Conservation (phyloP, 2,113 vertebrate genomes). For the Pimephales promelas region DNA sequence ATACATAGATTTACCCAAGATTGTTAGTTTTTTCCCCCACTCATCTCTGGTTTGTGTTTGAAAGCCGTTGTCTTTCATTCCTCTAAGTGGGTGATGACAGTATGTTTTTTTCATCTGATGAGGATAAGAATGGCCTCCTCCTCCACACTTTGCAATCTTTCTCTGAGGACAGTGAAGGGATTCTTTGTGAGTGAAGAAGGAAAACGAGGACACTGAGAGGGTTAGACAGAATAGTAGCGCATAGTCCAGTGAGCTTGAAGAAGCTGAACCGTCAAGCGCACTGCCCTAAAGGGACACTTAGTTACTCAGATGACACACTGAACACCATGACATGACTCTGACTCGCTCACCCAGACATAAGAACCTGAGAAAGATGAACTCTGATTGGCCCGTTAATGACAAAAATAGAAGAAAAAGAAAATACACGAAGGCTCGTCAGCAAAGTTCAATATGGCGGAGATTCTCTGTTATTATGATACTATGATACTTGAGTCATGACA, state of each 20-base stretch:
- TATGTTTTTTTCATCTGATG: conserved; percentile 4
- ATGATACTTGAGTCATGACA: background rate
- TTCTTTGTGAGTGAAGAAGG: conserved; percentile 32
- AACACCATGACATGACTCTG: background rate
- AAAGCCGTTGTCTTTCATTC: background rate
- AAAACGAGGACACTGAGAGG: conserved; percentile 37
- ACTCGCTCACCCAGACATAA: conserved; percentile 19
- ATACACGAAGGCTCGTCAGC: background rate
- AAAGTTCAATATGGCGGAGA: background rate
- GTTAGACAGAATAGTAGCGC: background rate
- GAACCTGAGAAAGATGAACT: conserved; percentile 10
- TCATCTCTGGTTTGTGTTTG: background rate
- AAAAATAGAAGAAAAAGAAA: background rate
- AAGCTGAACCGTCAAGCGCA: conserved; percentile 17
- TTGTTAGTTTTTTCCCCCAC: background rate
- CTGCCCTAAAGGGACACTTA: conserved; percentile 33
- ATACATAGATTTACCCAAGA: background rate
- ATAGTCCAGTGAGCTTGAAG: conserved; percentile 31
- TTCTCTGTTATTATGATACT: background rate
- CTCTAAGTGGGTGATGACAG: background rate
- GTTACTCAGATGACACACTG: conserved; percentile 25
- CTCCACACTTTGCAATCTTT: background rate
- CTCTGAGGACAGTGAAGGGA: conserved; percentile 29
- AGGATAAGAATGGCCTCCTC: conserved; percentile 12
- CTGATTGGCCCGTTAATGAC: background rate